Percentiles rank a stretch among this genome's conserved stretches.
Evolutionary conservation across 1,140 invertebrate species (phyloP).

Genomic region (Belonocnema kinseyi): DNA sequence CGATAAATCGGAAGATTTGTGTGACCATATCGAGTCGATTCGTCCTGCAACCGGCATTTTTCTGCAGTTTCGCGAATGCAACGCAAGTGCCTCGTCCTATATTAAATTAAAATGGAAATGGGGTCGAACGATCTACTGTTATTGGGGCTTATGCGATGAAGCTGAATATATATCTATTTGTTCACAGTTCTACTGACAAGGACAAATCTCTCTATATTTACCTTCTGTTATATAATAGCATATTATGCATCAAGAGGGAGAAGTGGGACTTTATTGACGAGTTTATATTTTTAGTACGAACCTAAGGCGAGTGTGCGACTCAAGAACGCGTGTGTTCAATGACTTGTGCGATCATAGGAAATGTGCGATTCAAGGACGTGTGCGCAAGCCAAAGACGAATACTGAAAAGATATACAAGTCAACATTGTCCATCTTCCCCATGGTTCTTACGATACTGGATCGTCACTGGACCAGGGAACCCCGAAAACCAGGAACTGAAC

Average conservation of each 20-base stretch:
- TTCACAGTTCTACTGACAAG: background rate
- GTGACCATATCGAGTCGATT: conserved; percentile 25
- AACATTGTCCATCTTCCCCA: too few relatives aligned
- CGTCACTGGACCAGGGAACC: too few relatives aligned
- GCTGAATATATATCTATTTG: conserved; percentile 17
- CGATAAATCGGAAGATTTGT: conserved; percentile 31
- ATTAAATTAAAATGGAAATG: conserved; percentile 31
- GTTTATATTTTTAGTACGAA: background rate
- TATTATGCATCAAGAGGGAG: too few relatives aligned
- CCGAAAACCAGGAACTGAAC: too few relatives aligned
- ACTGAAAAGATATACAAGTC: too few relatives aligned
- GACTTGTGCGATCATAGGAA: background rate
- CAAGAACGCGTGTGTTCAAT: background rate
- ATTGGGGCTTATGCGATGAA: conserved; percentile 20
- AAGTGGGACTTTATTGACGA: too few relatives aligned
- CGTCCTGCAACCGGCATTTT: conserved; percentile 18
- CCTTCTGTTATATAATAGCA: background rate
- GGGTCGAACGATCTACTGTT: conserved; percentile 23
- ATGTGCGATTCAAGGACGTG: background rate
- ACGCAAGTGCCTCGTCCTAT: background rate
- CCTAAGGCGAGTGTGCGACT: too few relatives aligned
- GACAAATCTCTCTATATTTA: conserved; percentile 8
- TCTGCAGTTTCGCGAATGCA: conserved; percentile 16
- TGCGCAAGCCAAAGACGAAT: too few relatives aligned
- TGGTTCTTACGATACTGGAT: too few relatives aligned